A percentile compares a stretch with the other conserved stretches of the same genome.
Evolutionary conservation across 2,113 vertebrate species (phyloP).

Genomic region (Calyptommatus sinebrachiatus): DNA sequence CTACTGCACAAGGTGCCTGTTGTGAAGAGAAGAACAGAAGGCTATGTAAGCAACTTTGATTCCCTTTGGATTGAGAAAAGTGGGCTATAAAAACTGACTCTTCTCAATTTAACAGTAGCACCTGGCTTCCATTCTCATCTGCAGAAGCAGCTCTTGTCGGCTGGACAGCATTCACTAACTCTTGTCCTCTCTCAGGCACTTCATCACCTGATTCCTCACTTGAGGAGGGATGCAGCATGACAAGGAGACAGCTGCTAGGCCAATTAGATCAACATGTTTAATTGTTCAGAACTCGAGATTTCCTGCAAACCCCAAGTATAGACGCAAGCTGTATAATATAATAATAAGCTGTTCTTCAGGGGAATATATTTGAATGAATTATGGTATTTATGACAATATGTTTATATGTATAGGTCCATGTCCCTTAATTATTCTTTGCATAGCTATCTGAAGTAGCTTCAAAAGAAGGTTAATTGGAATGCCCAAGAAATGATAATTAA

Average conservation of each 20-base stretch:
- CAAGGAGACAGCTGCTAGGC: background rate
- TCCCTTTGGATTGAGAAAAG: too few species aligned
- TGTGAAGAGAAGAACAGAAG: too few species aligned
- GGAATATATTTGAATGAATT: constrained; percentile 23
- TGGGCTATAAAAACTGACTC: too few species aligned
- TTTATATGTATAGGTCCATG: constrained; percentile 27
- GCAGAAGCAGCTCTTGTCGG: too few species aligned
- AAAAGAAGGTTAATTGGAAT: constrained; percentile 45
- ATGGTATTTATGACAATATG: constrained; percentile 26
- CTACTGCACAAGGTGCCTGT: too few species aligned
- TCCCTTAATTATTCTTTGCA: constrained; percentile 44
- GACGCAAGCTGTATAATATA: background rate
- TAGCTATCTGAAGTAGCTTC: background rate
- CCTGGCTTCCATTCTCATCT: too few species aligned
- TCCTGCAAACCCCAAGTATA: constrained; percentile 16
- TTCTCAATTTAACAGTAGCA: too few species aligned
- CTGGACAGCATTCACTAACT: too few species aligned
- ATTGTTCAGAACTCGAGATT: background rate
- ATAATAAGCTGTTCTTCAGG: background rate
- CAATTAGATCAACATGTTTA: background rate
- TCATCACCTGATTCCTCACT: too few species aligned
- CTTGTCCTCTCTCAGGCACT: too few species aligned
- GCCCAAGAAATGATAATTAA: constrained; percentile 45
- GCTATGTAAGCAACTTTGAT: too few species aligned
- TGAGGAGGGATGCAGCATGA: too few species aligned